A percentile compares a stretch with the other conserved stretches of the same genome.
Evolutionary conservation across 2,888 invertebrate genomes (phyloP).

Genomic region (Polyommatus iphigenia): DNA sequence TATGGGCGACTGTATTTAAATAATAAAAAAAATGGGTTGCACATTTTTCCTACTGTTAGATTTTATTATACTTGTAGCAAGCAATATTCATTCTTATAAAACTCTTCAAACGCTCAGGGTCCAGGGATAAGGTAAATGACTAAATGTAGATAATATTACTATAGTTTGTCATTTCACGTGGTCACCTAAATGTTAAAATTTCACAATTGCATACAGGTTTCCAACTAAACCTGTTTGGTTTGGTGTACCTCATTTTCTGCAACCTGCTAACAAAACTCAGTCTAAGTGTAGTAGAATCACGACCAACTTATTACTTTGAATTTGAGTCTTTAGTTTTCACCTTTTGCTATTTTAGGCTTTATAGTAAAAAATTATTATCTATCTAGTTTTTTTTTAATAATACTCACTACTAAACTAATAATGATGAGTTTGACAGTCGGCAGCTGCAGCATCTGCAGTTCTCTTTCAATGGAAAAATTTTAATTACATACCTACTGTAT

Average conservation of each 20-base stretch:
- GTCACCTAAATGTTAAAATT: neutral
- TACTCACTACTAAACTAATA: no score
- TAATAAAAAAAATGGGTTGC: no score
- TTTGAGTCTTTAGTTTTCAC: neutral
- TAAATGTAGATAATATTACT: neutral
- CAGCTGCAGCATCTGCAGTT: neutral
- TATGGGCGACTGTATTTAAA: no score
- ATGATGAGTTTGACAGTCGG: neutral
- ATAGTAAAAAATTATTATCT: no score
- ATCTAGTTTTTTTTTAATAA: no score
- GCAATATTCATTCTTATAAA: no score
- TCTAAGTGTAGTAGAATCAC: neutral
- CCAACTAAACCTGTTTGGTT: slow-evolving; percentile 1
- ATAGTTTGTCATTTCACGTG: neutral
- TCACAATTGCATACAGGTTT: neutral
- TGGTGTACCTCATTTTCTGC: neutral
- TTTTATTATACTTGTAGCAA: no score
- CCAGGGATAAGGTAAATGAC: no score
- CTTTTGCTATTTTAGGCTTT: no score
- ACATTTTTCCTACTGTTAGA: no score
- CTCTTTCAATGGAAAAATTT: neutral
- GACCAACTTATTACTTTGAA: neutral
- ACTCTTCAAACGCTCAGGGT: no score
- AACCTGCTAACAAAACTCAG: neutral
- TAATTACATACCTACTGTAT: slow-evolving; percentile 3